Conservation (phyloP, 2,888 invertebrate genomes). For the Villa cingulata region DNA sequence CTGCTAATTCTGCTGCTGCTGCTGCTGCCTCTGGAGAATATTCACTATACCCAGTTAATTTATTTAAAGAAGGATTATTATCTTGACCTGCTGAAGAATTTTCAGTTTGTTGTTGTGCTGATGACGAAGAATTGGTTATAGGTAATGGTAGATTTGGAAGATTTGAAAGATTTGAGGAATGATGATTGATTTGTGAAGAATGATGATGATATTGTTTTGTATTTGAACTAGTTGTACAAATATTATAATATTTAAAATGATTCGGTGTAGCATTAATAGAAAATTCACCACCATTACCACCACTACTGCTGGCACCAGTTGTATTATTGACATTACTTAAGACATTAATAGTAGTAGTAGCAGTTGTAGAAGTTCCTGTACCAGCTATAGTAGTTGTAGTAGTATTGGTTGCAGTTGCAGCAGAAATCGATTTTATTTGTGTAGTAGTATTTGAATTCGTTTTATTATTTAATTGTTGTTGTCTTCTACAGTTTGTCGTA, state of each 20-base stretch:
- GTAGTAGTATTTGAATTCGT: neutral
- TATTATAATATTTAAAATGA: too few relatives aligned
- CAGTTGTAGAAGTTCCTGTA: too few relatives aligned
- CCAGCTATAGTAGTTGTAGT: neutral
- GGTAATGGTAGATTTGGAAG: too few relatives aligned
- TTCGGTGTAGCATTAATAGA: neutral
- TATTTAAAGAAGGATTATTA: neutral
- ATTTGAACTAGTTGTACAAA: too few relatives aligned
- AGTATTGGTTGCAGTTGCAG: neutral
- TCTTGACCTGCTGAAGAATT: too few relatives aligned
- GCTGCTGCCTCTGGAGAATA: neutral
- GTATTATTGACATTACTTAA: too few relatives aligned
- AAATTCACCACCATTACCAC: too few relatives aligned
- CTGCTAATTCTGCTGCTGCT: neutral
- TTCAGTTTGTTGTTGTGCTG: too few relatives aligned
- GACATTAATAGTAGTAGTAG: too few relatives aligned
- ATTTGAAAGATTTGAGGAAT: too few relatives aligned
- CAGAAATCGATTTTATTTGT: neutral
- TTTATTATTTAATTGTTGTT: neutral
- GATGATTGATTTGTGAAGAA: neutral
- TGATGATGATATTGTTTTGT: neutral
- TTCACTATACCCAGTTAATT: neutral
- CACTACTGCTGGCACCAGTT: too few relatives aligned
- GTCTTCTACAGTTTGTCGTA: slow-evolving; percentile 4
- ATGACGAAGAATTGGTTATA: too few relatives aligned